Conservation (phyloP, 1,140 invertebrate genomes). For the Sesamia nonagrioides region DNA sequence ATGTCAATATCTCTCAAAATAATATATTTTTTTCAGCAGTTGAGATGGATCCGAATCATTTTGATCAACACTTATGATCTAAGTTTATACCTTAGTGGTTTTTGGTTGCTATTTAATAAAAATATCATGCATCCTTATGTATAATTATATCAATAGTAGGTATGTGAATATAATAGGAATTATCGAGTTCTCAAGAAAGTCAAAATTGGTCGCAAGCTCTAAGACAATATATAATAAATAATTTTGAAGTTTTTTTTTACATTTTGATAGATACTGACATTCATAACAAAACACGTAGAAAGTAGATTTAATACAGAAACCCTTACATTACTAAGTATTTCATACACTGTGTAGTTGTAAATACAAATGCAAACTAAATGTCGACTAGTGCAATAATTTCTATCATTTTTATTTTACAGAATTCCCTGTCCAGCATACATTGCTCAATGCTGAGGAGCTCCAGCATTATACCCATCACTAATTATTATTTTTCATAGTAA, state of each 20-base stretch:
- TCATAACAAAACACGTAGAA: background rate
- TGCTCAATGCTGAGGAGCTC: constrained; percentile 68
- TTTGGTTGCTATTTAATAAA: no score
- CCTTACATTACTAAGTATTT: background rate
- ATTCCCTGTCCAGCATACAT: constrained; percentile 59
- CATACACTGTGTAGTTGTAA: background rate
- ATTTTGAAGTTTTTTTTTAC: background rate
- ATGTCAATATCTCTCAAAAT: constrained; percentile 28
- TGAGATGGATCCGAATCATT: background rate
- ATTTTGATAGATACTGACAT: constrained; percentile 21
- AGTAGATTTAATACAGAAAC: background rate
- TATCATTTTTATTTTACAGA: constrained; percentile 60
- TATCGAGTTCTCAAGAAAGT: no score
- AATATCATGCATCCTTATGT: no score
- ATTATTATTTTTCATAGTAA: constrained; percentile 32
- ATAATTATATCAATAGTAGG: no score
- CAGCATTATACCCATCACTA: constrained; percentile 68
- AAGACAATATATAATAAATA: constrained; percentile 27
- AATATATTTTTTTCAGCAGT: background rate
- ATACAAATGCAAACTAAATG: background rate
- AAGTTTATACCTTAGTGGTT: no score
- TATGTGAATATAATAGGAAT: no score
- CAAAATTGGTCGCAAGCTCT: background rate
- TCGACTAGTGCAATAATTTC: constrained; percentile 2
- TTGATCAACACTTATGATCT: no score